Evolutionary conservation across 2,113 vertebrate genomes (phyloP), one percentile per base, ranked within the genome.

Genomic region (Spheniscus mendiculus): DNA sequence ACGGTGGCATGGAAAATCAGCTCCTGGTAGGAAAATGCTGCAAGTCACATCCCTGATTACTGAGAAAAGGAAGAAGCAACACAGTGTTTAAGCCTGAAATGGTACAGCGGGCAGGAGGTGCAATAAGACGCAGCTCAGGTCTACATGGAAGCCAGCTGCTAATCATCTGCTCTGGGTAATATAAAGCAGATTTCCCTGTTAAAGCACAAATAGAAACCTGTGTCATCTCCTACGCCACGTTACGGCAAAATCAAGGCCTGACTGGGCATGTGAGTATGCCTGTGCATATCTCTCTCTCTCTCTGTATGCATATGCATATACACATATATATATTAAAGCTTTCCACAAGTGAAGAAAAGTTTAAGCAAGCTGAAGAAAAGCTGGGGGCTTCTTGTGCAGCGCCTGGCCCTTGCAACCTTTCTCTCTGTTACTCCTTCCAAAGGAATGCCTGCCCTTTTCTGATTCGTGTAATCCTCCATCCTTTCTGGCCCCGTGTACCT

Each of bases 161-260:
- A 45, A 70, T 87, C 93, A 95, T 16, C 76, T 79, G 73, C 58
- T 81, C 61, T 82, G 52, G 70, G 72, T 93, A 94, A 74, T 42
- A 78, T 0, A 84, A 83, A 87, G 32, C 32, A 79, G 63, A 95
- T 93, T 94, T 89, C 27, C 61, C 73, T 42, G 40, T 47, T 91
- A 50, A 73, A 97, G 91, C 67, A 76, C 80, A 96, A 95, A 65
- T 1, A 89, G 73, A 47, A 69, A 92, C 34, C 56, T 55, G 61
- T 80, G 81, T 42, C 69, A 79, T 89, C 83, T 96, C 71, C 81
- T 93, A 27, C 6, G 42, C 20, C 85, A 85, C 10, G 16, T 91
- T 80, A 94, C 71, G 94, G 91, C 84, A 96, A 97, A 94, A 93
- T 95, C 93, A 95, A 98, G 92, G 96, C 82, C 88, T 92, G 94